Evolutionary conservation across 2,113 vertebrate genomes (phyloP).

Genomic region (Nettapus auritus): DNA sequence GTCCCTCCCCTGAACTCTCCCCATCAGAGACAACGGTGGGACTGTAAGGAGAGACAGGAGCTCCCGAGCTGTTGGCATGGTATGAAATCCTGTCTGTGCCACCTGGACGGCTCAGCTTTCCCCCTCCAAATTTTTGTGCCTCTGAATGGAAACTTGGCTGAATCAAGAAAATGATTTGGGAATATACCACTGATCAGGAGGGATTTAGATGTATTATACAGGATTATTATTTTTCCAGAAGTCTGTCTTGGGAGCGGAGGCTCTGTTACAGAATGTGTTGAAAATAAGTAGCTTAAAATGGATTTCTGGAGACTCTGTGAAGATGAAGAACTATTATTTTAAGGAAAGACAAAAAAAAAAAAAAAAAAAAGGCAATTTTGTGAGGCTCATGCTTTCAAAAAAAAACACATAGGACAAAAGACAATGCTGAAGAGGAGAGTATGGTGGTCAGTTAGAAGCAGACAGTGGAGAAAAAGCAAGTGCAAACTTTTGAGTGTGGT

Average conservation of each 20-base stretch:
- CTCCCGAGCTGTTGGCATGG: not conserved
- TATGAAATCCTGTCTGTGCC: constrained; percentile 43
- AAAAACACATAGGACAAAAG: not conserved
- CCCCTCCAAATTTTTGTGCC: not conserved
- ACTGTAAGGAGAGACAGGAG: not conserved
- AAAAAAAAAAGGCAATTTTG: not conserved
- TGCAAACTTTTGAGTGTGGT: not conserved
- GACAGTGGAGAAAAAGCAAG: not conserved
- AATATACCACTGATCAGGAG: constrained; percentile 45
- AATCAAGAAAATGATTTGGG: not conserved
- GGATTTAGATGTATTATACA: constrained; percentile 65
- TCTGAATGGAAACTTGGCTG: constrained; percentile 62
- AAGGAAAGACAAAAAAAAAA: constrained; percentile 11
- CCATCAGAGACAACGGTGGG: not conserved
- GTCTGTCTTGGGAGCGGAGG: constrained; percentile 24
- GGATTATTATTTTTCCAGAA: constrained; percentile 76
- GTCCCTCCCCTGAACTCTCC: constrained; percentile 2
- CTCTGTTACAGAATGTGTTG: constrained; percentile 53
- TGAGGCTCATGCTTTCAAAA: not conserved
- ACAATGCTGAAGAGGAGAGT: not conserved
- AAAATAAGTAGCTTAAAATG: constrained; percentile 70
- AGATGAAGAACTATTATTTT: constrained; percentile 20
- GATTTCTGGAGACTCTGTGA: constrained; percentile 30
- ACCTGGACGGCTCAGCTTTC: constrained; percentile 37
- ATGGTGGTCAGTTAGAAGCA: not conserved